Base-by-base conservation (phyloP, 2,797 vertebrate species). In the Hemibagrus guttatus region DNA sequence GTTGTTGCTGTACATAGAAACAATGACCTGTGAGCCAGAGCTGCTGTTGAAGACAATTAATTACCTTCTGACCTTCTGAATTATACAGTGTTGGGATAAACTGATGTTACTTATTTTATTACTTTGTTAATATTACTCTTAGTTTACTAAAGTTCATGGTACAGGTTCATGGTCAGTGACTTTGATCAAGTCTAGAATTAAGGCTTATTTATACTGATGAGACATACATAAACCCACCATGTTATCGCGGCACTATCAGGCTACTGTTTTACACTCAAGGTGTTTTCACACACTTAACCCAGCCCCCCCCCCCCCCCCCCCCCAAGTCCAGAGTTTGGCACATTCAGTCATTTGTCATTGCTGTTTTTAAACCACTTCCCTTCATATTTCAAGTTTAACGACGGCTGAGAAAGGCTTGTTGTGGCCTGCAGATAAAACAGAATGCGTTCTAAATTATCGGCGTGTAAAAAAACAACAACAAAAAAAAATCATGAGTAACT, bases 321-420 rank as follows among this genome's bases (percentile, higher is more conserved):
- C 72, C 26, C 46, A 28, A 76, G 52, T 56, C 28, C 17, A 78
- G 14, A 31, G 17, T 21, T 78, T 56, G 17, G 16, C n/a, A 31
- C 74, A 78, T 28, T 17, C 28, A 16, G 6, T 56, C 74, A 56
- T 78, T 35, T 31, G 28, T 78, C 74, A 78, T 56, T 8, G 26
- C 52, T 56, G 52, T 6, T 56, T 78, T 78, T 23, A 78, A 78
- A 28, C 16, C 52, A 78, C 4, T 4, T 56, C 46, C 16, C 52
- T 56, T 78, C 28, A 78, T 56, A 76, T 76, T 56, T 76, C 74
- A 78, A 31, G 74, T 56, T 54, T 78, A 56, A 78, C 28, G 26
- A 21, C 56, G 52, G 74, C 74, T 78, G 4, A 21, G n/a, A 78
- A 17, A 78, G 9, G 28, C 74, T 78, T 56, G 74, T 56, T 21